These are phyloP conservation scores for Hyaena hyaena DNA, from an alignment of 2,113 vertebrate species.

Conservation along the genomic window DNA sequence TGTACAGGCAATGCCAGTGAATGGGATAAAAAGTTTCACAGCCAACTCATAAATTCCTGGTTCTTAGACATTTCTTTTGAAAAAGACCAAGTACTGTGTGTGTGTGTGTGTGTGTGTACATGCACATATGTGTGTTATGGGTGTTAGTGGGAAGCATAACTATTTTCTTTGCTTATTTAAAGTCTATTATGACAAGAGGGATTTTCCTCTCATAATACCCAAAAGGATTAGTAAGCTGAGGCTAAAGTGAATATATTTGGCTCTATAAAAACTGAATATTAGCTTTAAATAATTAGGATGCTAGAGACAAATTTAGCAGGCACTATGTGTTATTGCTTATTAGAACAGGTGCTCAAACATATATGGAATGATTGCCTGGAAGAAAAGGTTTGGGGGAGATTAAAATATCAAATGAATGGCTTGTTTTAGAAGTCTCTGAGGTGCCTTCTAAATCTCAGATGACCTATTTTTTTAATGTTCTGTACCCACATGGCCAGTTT, in stretches of 20 bases:
- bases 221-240: background rate
- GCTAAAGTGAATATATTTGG: background rate
- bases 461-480: background rate
- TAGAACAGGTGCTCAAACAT: background rate
- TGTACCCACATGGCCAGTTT: background rate
- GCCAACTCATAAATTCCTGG: background rate
- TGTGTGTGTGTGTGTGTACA: background rate
- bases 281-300: background rate
- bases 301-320: background rate
- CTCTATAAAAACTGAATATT: slow-evolving; percentile 8
- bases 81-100: background rate
- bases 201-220: background rate
- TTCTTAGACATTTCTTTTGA: background rate
- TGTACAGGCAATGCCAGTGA: background rate
- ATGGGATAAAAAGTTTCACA: background rate
- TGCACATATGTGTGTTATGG: background rate
- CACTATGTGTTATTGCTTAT: background rate
- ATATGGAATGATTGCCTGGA: background rate
- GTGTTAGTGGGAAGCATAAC: background rate
- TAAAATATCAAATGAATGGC: background rate
- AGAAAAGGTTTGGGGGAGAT: background rate
- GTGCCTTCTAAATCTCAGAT: background rate
- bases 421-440: background rate
- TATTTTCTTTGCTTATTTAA: background rate
- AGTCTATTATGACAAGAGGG: background rate